A percentile compares a stretch with the other conserved stretches of the same genome.
These are phyloP conservation scores for Paedocypris micromegethes DNA, from an alignment of 2,797 vertebrate species.

Conservation along the genomic window DNA sequence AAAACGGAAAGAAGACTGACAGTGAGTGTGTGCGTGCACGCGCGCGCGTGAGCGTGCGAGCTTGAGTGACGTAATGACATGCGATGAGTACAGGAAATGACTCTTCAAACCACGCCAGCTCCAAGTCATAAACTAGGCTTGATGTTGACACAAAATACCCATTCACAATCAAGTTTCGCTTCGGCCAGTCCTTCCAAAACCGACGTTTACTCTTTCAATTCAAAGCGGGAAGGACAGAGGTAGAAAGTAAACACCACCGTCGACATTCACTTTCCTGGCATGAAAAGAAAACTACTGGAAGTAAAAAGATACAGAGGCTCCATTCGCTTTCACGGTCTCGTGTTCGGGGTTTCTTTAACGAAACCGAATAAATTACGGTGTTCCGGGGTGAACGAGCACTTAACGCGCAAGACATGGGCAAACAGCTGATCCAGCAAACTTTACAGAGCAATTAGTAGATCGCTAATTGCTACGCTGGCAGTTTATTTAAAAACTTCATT, in stretches of 20 bases:
- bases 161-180: background rate
- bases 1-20: background rate
- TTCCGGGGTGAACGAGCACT: constrained; percentile 2
- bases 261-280: too few relatives aligned
- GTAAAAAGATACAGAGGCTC: too few relatives aligned
- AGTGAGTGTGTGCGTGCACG: background rate
- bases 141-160: background rate
- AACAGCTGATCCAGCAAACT: constrained; percentile 29
- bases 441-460: constrained; percentile 9
- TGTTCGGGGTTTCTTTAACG: too few relatives aligned
- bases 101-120: background rate
- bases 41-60: too few relatives aligned
- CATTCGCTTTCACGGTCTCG: too few relatives aligned
- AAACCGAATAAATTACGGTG: background rate
- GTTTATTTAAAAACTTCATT: too few relatives aligned
- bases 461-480: background rate
- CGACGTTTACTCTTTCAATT: too few relatives aligned
- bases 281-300: too few relatives aligned
- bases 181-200: too few relatives aligned
- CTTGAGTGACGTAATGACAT: background rate
- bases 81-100: constrained; percentile 23
- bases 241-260: too few relatives aligned
- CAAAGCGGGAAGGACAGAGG: too few relatives aligned
- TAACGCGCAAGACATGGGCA: constrained; percentile 8
- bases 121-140: background rate